phyloP scores from a whole-genome alignment of 2,888 invertebrate genomes.

The Lochmaea crataegi region DNA sequence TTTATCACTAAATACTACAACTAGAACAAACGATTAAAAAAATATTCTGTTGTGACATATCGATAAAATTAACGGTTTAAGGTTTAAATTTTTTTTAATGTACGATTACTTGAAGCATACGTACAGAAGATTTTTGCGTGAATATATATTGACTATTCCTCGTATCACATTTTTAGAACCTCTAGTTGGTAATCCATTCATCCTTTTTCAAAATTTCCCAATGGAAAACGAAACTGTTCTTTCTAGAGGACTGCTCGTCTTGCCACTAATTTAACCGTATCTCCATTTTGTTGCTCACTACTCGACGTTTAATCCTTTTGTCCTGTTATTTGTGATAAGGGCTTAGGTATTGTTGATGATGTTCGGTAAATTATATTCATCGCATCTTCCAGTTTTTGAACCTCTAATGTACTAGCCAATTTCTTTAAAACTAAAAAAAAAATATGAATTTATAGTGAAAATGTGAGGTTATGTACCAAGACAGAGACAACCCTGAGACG shows the following conservation, averaged over 20 bases:
- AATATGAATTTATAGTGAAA: neutral
- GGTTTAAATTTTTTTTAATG: too few relatives aligned
- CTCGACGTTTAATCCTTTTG: neutral
- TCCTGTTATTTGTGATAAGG: constrained; percentile 3
- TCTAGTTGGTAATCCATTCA: neutral
- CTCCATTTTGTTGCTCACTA: constrained; percentile 12
- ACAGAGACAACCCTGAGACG: too few relatives aligned
- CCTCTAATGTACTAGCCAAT: neutral
- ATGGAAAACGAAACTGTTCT: constrained; percentile 8
- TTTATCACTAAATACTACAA: too few relatives aligned
- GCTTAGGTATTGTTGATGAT: neutral
- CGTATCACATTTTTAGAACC: neutral
- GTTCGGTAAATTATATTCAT: neutral
- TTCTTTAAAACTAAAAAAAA: neutral
- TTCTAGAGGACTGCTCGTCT: neutral
- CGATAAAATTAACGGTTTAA: too few relatives aligned
- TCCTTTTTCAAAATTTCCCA: constrained; percentile 3
- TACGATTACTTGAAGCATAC: too few relatives aligned
- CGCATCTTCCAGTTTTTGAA: neutral
- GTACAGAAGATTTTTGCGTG: too few relatives aligned
- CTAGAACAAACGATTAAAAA: too few relatives aligned
- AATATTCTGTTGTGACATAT: too few relatives aligned
- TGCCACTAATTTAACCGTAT: neutral
- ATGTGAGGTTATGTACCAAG: too few relatives aligned
- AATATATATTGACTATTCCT: too few relatives aligned